A percentile compares a stretch with the other conserved stretches of the same genome.
These are phyloP conservation scores for Ooceraea biroi DNA, from an alignment of 1,140 invertebrate genomes.

Conservation along the genomic window DNA sequence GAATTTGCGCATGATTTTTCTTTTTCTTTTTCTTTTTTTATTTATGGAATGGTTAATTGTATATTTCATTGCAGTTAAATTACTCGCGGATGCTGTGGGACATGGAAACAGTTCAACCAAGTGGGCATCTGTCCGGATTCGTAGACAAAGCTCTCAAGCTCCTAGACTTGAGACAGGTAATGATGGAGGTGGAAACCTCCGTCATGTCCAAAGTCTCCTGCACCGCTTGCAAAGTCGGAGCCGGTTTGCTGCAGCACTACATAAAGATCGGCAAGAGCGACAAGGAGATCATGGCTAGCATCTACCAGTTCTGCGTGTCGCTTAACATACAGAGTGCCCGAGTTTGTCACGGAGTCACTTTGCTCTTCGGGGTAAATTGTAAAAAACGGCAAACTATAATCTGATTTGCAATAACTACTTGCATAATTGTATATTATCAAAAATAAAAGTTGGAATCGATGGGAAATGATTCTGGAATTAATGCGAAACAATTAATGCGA, in stretches of 20 bases:
- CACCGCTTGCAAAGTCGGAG: slow-evolving; percentile 95
- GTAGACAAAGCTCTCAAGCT: slow-evolving; percentile 93
- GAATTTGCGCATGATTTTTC: background rate
- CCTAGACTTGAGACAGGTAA: slow-evolving; percentile 93
- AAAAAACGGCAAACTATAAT: no score
- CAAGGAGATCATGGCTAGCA: slow-evolving; percentile 94
- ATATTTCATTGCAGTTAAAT: slow-evolving; percentile 78
- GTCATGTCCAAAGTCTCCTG: slow-evolving; percentile 96
- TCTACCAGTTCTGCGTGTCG: slow-evolving; percentile 94
- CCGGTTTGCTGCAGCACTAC: slow-evolving; percentile 94
- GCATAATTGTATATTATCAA: background rate
- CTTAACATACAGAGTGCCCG: slow-evolving; percentile 93
- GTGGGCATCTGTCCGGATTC: slow-evolving; percentile 90
- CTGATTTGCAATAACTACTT: no score
- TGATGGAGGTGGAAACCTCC: slow-evolving; percentile 94
- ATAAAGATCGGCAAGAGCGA: slow-evolving; percentile 93
- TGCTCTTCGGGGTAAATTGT: slow-evolving; percentile 93
- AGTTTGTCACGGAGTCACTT: slow-evolving; percentile 95
- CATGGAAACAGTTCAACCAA: slow-evolving; percentile 88
- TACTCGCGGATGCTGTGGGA: slow-evolving; percentile 90
- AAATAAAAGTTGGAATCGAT: no score
- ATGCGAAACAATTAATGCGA: no score
- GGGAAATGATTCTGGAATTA: no score
- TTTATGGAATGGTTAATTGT: background rate
- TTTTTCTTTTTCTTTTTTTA: no score